Conservation (phyloP, 2,113 vertebrate genomes). For the Chascanopsetta lugubris region DNA sequence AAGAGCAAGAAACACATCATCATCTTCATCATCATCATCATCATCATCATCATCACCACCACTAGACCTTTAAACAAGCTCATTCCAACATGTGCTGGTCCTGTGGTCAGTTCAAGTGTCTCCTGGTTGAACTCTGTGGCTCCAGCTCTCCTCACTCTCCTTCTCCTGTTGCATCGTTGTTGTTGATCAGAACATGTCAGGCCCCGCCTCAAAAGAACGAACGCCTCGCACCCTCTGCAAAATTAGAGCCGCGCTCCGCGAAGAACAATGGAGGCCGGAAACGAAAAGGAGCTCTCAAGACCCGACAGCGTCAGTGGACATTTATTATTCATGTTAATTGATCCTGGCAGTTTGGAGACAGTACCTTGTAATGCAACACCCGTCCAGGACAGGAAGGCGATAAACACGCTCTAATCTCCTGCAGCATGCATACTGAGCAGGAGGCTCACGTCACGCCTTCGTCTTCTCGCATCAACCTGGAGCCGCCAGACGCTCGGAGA, state of each 20-base stretch:
- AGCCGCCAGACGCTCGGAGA: neutral
- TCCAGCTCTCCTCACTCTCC: no score
- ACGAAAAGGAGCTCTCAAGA: conserved; percentile 48
- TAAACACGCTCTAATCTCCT: conserved; percentile 56
- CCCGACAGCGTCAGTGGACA: conserved; percentile 47
- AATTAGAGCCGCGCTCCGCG: conserved; percentile 42
- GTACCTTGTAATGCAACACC: conserved; percentile 79
- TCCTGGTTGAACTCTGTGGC: no score
- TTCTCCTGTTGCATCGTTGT: neutral
- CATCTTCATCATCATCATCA: no score
- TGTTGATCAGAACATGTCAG: neutral
- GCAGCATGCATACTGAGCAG: conserved; percentile 36
- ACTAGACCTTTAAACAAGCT: no score
- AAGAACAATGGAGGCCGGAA: conserved; percentile 51
- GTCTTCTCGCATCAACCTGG: conserved; percentile 34
- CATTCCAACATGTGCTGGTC: no score
- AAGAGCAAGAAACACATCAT: no score
- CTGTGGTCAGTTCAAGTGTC: no score
- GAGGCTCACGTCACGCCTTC: conserved; percentile 20
- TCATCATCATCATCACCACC: no score
- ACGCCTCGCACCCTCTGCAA: conserved; percentile 24
- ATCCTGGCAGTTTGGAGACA: conserved; percentile 78
- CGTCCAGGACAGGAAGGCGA: conserved; percentile 57
- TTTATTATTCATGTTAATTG: conserved; percentile 86
- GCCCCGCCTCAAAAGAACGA: no score